Percentiles rank a stretch among this genome's conserved stretches.
These are phyloP conservation scores for Lasius fuliginosus DNA, from an alignment of 2,888 invertebrate genomes.

Conservation along the genomic window DNA sequence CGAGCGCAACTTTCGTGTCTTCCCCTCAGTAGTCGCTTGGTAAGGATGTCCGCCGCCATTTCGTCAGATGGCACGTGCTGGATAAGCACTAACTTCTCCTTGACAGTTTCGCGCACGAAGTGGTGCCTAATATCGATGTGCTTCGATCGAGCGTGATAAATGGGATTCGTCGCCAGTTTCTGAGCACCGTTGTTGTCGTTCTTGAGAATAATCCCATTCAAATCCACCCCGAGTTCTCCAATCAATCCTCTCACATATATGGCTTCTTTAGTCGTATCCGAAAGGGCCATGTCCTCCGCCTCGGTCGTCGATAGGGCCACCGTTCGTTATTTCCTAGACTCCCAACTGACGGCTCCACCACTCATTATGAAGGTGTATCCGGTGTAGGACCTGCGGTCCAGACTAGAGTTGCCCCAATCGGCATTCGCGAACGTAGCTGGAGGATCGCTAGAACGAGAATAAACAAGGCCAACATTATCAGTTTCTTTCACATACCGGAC, in stretches of 20 bases:
- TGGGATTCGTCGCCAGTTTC: not conserved
- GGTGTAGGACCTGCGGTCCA: not conserved
- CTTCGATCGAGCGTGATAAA: not conserved
- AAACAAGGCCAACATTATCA: not conserved
- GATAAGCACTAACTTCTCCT: not conserved
- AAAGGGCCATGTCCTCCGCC: constrained; percentile 12
- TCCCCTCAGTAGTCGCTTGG: not conserved
- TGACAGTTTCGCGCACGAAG: not conserved
- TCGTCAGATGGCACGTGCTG: not conserved
- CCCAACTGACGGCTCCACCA: not conserved
- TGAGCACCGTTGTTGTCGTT: not conserved
- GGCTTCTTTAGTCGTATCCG: not conserved
- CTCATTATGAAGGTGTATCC: not conserved
- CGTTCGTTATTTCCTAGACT: not conserved
- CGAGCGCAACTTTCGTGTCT: not conserved
- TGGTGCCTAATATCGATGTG: constrained; percentile 15
- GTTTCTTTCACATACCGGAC: not conserved
- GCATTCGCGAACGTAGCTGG: not conserved
- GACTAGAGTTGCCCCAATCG: not conserved
- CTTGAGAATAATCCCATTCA: fast-evolving
- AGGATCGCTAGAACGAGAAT: not conserved
- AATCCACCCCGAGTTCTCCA: not conserved
- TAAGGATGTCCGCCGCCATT: constrained; percentile 22
- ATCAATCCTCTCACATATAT: not conserved
- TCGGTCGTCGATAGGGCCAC: not conserved